phyloP scores from a whole-genome alignment of 1,140 invertebrate genomes.

The Condylostylus longicornis region DNA sequence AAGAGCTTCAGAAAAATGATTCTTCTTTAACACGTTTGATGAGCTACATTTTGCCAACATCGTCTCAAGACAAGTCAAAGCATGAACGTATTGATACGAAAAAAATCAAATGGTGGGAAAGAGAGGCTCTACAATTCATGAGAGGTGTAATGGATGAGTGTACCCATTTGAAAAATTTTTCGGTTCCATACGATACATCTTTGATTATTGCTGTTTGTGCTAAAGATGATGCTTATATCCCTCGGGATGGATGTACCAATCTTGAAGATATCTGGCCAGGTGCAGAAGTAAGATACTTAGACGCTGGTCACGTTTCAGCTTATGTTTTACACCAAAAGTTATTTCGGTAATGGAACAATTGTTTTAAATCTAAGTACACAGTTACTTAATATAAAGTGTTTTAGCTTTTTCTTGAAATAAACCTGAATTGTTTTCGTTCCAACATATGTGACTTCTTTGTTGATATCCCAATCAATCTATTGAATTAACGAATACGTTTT shows the following conservation, averaged over 20 bases:
- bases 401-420: not conserved
- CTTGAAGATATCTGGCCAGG: conserved; percentile 86
- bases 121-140: conserved; percentile 86
- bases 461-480: not conserved
- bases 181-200: conserved; percentile 66
- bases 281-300: conserved; percentile 68
- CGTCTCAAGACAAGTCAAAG: conserved; percentile 7
- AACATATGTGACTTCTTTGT: not conserved
- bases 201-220: conserved; percentile 76
- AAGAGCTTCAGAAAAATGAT: not conserved
- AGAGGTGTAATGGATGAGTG: conserved; percentile 96
- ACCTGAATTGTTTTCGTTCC: not conserved
- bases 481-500: too few species aligned
- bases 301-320: conserved; percentile 80
- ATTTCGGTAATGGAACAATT: conserved; percentile 55
- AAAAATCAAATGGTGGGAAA: conserved; percentile 45
- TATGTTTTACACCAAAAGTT: conserved; percentile 74
- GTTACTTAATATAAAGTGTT: not conserved
- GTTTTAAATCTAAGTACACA: not conserved
- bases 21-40: conserved; percentile 24
- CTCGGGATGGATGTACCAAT: conserved; percentile 61
- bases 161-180: conserved; percentile 89
- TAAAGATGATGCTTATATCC: conserved; percentile 83
- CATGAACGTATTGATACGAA: conserved; percentile 33
- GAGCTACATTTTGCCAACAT: conserved; percentile 20